These are phyloP conservation scores for Forbesichthys agassizii DNA, from an alignment of 2,113 vertebrate species.

Conservation along the genomic window DNA sequence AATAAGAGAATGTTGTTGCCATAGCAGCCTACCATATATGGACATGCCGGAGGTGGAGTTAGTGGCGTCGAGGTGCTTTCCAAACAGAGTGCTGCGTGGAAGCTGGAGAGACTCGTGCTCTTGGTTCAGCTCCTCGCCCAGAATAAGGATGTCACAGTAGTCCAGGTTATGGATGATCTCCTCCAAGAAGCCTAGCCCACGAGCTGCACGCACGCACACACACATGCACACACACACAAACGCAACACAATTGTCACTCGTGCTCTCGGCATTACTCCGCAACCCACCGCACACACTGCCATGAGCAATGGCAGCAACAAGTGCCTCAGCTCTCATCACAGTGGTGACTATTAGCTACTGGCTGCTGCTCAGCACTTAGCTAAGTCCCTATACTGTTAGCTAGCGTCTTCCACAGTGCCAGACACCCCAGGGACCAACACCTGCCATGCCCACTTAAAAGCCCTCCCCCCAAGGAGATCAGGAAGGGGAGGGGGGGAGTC, in stretches of 20 bases:
- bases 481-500: neutral
- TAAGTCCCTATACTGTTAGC: slow-evolving; percentile 6
- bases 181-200: slow-evolving; percentile 77
- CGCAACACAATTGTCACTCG: slow-evolving; percentile 2
- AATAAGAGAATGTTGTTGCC: neutral
- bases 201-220: slow-evolving; percentile 66
- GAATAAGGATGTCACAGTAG: slow-evolving; percentile 93
- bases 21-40: slow-evolving; percentile 84
- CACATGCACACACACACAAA: slow-evolving; percentile 26
- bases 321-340: slow-evolving; percentile 42
- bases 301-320: slow-evolving; percentile 35
- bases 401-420: slow-evolving; percentile 9
- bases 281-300: slow-evolving; percentile 12
- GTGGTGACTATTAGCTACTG: slow-evolving; percentile 34
- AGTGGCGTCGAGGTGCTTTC: slow-evolving; percentile 91
- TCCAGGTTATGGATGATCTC: slow-evolving; percentile 94
- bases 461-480: slow-evolving; percentile 41
- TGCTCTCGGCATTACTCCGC: slow-evolving; percentile 43
- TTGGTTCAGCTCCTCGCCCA: slow-evolving; percentile 85
- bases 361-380: slow-evolving; percentile 29
- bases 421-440: slow-evolving; percentile 27
- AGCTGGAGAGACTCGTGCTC: slow-evolving; percentile 88
- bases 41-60: slow-evolving; percentile 96
- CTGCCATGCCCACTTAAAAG: slow-evolving; percentile 49
- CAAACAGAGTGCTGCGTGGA: slow-evolving; percentile 77